phyloP scores from a whole-genome alignment of 2,797 vertebrate species.

The Macrochelys suwanniensis region DNA sequence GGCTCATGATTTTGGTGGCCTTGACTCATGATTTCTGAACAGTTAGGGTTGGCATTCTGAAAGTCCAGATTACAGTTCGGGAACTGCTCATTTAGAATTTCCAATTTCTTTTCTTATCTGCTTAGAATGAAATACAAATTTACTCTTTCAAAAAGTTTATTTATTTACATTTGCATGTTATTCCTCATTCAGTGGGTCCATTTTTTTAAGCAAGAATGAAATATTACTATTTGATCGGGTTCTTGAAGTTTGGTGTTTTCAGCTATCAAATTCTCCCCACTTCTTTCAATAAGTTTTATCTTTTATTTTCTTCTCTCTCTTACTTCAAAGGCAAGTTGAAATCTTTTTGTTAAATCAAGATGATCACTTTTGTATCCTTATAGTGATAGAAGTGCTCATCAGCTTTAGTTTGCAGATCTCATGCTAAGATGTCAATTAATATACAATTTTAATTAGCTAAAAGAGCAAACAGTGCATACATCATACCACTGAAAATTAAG shows the following conservation, averaged over 20 bases:
- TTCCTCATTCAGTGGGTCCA: too few species aligned
- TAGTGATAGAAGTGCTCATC: background rate
- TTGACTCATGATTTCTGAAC: background rate
- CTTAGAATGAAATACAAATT: background rate
- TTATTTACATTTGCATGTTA: too few species aligned
- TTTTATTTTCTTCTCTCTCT: background rate
- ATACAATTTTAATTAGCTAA: background rate
- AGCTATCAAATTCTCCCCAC: background rate
- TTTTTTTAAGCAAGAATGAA: too few species aligned
- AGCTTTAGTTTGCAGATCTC: background rate
- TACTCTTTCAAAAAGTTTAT: too few species aligned
- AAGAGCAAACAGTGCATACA: background rate
- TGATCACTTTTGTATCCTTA: background rate
- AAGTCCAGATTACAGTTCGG: background rate
- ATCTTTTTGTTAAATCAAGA: background rate
- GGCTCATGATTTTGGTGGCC: background rate
- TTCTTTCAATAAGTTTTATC: background rate
- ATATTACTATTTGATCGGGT: accelerated
- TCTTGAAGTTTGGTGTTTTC: background rate
- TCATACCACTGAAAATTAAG: background rate
- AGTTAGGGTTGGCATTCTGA: background rate
- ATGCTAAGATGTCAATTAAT: background rate
- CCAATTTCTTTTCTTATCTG: background rate
- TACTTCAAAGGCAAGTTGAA: background rate
- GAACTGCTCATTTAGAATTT: background rate